Percentiles rank a stretch among this genome's conserved stretches.
Conservation (phyloP, 1,140 invertebrate species). For the Dreissena rostriformis region DNA sequence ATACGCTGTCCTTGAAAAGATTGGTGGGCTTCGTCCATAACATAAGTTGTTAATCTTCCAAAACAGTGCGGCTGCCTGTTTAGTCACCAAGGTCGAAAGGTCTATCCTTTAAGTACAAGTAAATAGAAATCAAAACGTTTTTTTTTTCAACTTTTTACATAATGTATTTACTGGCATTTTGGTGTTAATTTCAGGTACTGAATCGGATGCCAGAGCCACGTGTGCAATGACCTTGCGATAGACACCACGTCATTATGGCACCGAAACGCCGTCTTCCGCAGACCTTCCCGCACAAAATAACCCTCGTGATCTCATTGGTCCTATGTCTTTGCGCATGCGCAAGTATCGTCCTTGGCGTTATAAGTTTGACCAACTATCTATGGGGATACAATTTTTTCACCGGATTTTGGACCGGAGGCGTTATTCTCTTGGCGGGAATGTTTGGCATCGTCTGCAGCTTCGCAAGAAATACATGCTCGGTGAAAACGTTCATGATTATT, state of each 20-base stretch:
- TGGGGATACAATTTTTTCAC: slow-evolving; percentile 46
- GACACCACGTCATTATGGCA: slow-evolving; percentile 19
- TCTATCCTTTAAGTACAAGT: too few relatives aligned
- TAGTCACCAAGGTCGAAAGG: too few relatives aligned
- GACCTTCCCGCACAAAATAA: slow-evolving; percentile 31
- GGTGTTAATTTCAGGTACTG: too few relatives aligned
- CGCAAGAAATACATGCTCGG: slow-evolving; percentile 13
- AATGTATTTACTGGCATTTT: too few relatives aligned
- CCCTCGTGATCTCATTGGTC: slow-evolving; percentile 30
- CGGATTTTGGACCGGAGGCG: slow-evolving; percentile 39
- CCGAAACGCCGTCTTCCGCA: slow-evolving; percentile 19
- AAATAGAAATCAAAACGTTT: too few relatives aligned
- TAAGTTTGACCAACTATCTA: slow-evolving; percentile 14
- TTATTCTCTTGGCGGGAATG: slow-evolving; percentile 40
- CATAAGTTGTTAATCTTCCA: too few relatives aligned
- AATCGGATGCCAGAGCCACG: not conserved
- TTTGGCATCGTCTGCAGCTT: slow-evolving; percentile 35
- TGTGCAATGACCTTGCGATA: not conserved
- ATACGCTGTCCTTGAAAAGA: too few relatives aligned
- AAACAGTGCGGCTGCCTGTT: too few relatives aligned
- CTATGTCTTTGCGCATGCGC: slow-evolving; percentile 38
- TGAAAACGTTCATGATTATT: slow-evolving; percentile 48
- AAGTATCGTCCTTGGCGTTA: slow-evolving; percentile 31
- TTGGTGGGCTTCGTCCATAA: too few relatives aligned
- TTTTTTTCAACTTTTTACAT: too few relatives aligned